Evolutionary conservation across 2,888 invertebrate genomes (phyloP).

Genomic region (Pristionchus arcanus): DNA sequence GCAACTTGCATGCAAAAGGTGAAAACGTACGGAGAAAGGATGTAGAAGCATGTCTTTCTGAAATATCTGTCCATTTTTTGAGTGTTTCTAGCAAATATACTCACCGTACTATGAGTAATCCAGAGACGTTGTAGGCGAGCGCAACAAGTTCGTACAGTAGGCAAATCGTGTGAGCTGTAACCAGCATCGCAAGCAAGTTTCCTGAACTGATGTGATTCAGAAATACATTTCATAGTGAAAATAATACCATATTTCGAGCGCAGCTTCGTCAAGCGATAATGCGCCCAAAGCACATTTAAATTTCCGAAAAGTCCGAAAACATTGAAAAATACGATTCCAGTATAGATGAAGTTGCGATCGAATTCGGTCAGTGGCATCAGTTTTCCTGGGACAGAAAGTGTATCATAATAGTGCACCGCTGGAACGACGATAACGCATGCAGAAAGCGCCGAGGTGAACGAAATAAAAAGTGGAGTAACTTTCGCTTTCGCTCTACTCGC

Average conservation of each 20-base stretch:
- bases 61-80: background rate
- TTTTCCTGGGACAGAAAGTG: too few relatives aligned
- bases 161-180: conserved; percentile 24
- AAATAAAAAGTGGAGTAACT: too few relatives aligned
- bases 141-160: background rate
- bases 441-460: too few relatives aligned
- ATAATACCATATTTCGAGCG: conserved; percentile 44
- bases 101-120: background rate
- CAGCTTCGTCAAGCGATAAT: conserved; percentile 5
- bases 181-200: background rate
- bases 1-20: conserved; percentile 23
- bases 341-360: conserved; percentile 17
- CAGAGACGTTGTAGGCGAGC: background rate
- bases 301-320: conserved; percentile 30
- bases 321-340: background rate
- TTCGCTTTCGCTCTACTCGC: too few relatives aligned
- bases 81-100: background rate
- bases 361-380: background rate
- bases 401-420: too few relatives aligned
- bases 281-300: conserved; percentile 37
- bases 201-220: background rate
- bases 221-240: background rate
- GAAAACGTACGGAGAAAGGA: conserved; percentile 42
- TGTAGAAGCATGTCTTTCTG: conserved; percentile 2
- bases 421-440: too few relatives aligned